These are phyloP conservation scores for Pseudomyrmex cubaensis DNA, from an alignment of 1,140 invertebrate species.

Conservation along the genomic window DNA sequence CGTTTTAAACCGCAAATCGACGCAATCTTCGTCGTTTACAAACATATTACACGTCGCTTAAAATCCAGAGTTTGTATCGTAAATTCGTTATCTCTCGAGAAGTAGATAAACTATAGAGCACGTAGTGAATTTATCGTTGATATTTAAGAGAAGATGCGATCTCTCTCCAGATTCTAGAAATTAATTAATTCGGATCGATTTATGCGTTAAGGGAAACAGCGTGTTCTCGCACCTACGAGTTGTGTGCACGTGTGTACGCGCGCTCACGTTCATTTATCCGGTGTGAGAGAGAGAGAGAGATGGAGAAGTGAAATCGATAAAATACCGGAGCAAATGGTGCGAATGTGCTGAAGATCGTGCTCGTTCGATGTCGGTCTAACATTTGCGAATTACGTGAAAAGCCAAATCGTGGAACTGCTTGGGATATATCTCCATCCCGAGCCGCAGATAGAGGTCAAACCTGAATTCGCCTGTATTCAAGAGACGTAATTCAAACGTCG, in stretches of 20 bases:
- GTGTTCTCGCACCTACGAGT: neutral
- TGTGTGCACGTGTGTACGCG: neutral
- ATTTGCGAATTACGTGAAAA: constrained; percentile 65
- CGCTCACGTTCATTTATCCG: too few relatives aligned
- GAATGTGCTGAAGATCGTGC: constrained; percentile 38
- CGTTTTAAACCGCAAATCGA: too few relatives aligned
- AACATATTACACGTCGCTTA: too few relatives aligned
- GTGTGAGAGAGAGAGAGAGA: too few relatives aligned
- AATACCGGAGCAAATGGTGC: constrained; percentile 50
- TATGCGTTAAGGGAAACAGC: neutral
- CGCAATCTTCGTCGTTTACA: too few relatives aligned
- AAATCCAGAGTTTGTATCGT: neutral
- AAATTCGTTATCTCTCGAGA: neutral
- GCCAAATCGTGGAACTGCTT: constrained; percentile 60
- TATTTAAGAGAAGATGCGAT: neutral
- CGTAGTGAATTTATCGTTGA: neutral
- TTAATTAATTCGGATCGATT: constrained; percentile 13
- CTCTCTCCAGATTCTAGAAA: neutral
- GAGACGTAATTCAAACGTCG: constrained; percentile 71
- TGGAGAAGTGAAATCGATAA: constrained; percentile 31
- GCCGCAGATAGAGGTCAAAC: constrained; percentile 68
- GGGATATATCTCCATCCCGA: constrained; percentile 65
- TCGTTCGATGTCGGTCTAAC: constrained; percentile 58
- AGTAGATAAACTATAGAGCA: neutral
- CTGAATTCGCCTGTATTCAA: constrained; percentile 69